These are phyloP conservation scores for Acanthurus leucopareius DNA, from an alignment of 2,797 vertebrate species.

Conservation along the genomic window DNA sequence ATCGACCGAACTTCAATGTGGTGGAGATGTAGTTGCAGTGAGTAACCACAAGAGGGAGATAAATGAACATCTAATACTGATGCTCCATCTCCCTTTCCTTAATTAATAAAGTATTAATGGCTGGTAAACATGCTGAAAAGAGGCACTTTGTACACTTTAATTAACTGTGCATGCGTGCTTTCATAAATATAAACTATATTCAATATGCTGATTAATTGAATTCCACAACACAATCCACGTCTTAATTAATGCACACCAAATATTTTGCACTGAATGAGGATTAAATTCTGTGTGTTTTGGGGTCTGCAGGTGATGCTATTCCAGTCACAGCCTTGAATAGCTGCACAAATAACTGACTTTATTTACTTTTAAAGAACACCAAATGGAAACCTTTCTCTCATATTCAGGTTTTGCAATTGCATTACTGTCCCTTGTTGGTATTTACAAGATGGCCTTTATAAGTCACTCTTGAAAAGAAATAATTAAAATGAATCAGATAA, in stretches of 20 bases:
- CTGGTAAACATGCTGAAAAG: slow-evolving; percentile 34
- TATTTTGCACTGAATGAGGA: slow-evolving; percentile 25
- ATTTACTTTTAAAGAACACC: slow-evolving; percentile 23
- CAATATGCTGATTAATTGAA: slow-evolving; percentile 35
- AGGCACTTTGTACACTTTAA: slow-evolving; percentile 32
- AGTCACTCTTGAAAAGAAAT: neutral
- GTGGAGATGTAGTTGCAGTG: neutral
- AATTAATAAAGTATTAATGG: slow-evolving; percentile 30
- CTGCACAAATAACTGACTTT: slow-evolving; percentile 34
- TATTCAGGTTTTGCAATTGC: neutral
- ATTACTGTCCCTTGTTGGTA: slow-evolving; percentile 5
- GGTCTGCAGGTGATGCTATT: slow-evolving; percentile 16
- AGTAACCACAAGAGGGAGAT: slow-evolving; percentile 50
- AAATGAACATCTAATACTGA: slow-evolving; percentile 54
- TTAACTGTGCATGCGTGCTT: slow-evolving; percentile 17
- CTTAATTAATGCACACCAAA: slow-evolving; percentile 17
- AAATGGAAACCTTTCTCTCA: neutral
- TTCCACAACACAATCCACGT: slow-evolving; percentile 24
- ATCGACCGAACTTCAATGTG: neutral
- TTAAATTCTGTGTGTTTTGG: neutral
- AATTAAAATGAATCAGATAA: neutral
- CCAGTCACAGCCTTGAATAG: slow-evolving; percentile 28
- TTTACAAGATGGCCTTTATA: slow-evolving; percentile 18
- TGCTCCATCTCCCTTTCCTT: neutral
- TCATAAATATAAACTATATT: slow-evolving; percentile 33